Conservation (phyloP, 2,888 invertebrate species). For the Resseliella maxima region DNA sequence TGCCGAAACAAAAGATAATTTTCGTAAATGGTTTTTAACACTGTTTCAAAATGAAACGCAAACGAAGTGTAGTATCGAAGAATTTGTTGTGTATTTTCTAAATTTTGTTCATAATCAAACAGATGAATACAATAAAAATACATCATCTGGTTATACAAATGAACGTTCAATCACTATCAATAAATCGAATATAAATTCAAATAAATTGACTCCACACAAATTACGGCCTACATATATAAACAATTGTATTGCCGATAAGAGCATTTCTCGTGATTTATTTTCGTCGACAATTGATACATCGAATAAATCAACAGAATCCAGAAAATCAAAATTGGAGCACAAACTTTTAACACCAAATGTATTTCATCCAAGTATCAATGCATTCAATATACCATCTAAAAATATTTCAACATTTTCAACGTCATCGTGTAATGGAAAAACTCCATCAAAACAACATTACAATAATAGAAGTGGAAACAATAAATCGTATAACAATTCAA, state of each 20-base stretch:
- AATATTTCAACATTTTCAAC: constrained; percentile 6
- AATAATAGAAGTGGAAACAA: neutral
- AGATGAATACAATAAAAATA: too few species aligned
- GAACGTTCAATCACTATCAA: neutral
- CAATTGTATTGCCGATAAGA: constrained; percentile 14
- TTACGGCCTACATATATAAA: neutral
- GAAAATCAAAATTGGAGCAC: neutral
- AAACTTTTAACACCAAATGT: neutral
- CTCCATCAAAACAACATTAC: neutral
- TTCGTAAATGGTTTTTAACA: too few species aligned
- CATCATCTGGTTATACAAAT: neutral
- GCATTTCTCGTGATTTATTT: constrained; percentile 57
- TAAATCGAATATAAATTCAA: neutral
- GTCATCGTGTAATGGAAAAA: neutral
- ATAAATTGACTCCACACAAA: neutral
- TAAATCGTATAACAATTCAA: neutral
- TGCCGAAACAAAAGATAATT: too few species aligned
- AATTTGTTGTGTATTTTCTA: too few species aligned
- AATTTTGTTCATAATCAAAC: too few species aligned
- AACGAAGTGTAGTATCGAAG: too few species aligned
- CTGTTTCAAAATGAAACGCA: too few species aligned
- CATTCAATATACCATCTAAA: neutral
- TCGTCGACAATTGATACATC: neutral
- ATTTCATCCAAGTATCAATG: neutral
- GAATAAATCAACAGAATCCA: neutral